Evolutionary conservation across 2,888 invertebrate genomes (phyloP), one percentile per base, ranked within the genome.

Genomic region (Nezara viridula): DNA sequence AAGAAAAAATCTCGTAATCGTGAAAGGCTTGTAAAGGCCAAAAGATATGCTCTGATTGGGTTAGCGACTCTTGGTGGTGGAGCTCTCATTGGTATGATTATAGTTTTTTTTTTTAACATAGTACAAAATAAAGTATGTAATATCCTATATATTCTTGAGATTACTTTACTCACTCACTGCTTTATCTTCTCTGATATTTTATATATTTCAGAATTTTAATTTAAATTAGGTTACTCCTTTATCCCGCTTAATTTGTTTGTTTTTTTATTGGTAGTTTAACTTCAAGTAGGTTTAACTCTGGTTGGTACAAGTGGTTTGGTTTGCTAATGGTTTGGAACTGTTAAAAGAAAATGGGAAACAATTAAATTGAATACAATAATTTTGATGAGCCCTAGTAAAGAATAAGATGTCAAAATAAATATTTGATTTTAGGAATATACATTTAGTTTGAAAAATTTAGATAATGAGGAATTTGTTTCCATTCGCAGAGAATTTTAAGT

Each of bases 51-150:
- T 85, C 92, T 95, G 91, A 95, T 95, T 89, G 95, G 95, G n/a
- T 92, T 95, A 73, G 95, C 95, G 9, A 94, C 95, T 21, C 93
- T 95, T 73, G 94, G 95, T 21, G 95, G 95, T 9, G 95, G 95
- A 73, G 94, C 95, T 21, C 92, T 95, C 77, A 93, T 95, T 90
- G 95, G 95, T 90, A 88, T 77, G 86, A 73, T 73, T 37, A 19
- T 12, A 19, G 12, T 60, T 27, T 27, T 60, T 27, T 14, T 3
- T 60, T 60, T 60, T 60, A 60, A 14, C 16, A 5, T n/a, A 27
- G 16, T 16, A 27, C 27, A 60, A 16, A 60, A 60, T 60, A 60
- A 4, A 27, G 14, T 60, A 4, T 27, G 10, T 24, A 50, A 50
- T 50, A 50, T 50, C 50, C 10, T n/a, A n/a, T 55, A n/a, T 44